Base-by-base conservation (phyloP, 2,888 invertebrate species). In the Drosophila neoperkinsi region DNA sequence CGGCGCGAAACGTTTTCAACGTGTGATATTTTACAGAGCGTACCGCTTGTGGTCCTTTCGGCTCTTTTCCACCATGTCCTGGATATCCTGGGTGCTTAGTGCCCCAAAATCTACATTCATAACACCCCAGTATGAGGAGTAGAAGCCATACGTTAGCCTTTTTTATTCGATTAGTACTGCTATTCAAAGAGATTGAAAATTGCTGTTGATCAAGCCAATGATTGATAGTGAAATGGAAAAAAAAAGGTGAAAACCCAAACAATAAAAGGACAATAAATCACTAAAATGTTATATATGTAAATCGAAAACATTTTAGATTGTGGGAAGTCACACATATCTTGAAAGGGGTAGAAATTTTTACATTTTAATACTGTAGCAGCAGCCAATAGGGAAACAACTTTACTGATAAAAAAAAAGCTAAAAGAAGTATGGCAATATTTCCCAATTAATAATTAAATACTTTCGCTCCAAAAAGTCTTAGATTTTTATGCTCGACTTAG, bases 1-100 rank as follows among this genome's bases (percentile, higher is more conserved):
- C 86, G 83, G 76, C 83, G 65, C 74, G 68, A 77, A 88, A 72
- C 83, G 88, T 76, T 90, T 78, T 57, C 79, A 90, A 69, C 76
- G 74, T 73, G 84, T 79, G 69, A 85, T 84, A 90, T 84, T 88
- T 84, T 79, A 74, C 71, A 74, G 50, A 53, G 51, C 46, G 18
- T 62, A 57, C 61, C 53, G 49, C 55, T 67, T 58, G 11, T 30
- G 38, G 25, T 25, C 21, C 53, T 30, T 25, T 30, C 18, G 18
- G 13, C 46, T 30, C 25, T 1, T 28, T 2, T 31, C 30, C 34
- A 21, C 34, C n/a, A 36, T n/a, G 36, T 25, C 28, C 41, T 49
- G 25, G 38, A 59, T 57, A 62, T 57, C 57, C 62, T 53, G 56
- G 33, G 34, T 25, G 31, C 55, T 52, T 25, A 46, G 46, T 16